Base-by-base conservation (phyloP, 2,113 vertebrate genomes). In the Tragelaphus strepsiceros region DNA sequence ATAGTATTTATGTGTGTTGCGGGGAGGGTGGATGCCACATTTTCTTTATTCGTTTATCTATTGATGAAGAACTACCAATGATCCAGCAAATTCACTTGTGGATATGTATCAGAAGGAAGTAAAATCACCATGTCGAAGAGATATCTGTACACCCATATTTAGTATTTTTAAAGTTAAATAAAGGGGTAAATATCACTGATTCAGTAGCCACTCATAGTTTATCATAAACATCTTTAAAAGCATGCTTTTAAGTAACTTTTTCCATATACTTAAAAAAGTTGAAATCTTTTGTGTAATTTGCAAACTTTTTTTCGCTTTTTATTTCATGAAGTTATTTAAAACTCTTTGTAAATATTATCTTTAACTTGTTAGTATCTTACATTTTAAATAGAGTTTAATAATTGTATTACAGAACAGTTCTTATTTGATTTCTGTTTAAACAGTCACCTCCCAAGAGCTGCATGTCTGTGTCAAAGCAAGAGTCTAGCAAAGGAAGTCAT, bases 381-480 rank as follows among this genome's bases (percentile, higher is more conserved):
- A 95, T 80, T 97, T 97, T 74, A 98, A 95, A 58, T 81, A 96
- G 15, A 96, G 56, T 78, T 98, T 97, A 89, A 92, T 59, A 97
- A 53, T 30, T 90, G 16, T 10, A 83, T 98, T 85, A 92, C 56
- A 95, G 43, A 98, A 88, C 51, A 80, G 22, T 67, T 95, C 49
- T 46, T 6, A 92, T 97, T 94, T 97, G 91, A 6, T 97, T 98
- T 97, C 80, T 98, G 90, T 96, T 98, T 93, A 43, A 80, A 24
- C 58, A 99, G 99, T 99, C 99, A 98, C 98, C 98, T 98, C 96
- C 98, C 87, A 99, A 99, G 99, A 99, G 97, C 97, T 99, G 96
- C 54, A 19, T 97, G 95, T 99, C 99, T 97, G 74, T 98, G 54
- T 98, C 98, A 94, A 99, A 99, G 96, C 99, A 99, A 90, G 99